Evolutionary conservation across 2,797 vertebrate genomes (phyloP), one percentile per base, ranked within the genome.

Genomic region (Scolopax rusticola): DNA sequence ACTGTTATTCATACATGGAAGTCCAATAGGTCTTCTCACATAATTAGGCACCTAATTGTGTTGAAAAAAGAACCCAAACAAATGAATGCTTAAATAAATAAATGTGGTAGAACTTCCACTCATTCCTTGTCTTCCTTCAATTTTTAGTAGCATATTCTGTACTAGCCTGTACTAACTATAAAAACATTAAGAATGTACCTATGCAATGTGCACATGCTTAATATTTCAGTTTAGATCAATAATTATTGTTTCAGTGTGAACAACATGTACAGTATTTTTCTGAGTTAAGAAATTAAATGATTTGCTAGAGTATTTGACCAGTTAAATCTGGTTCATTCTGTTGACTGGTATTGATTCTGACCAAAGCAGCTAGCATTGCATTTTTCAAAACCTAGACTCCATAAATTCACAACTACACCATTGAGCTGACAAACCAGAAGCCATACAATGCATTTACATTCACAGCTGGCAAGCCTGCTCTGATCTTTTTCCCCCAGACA

Each of bases 361-460:
- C 33, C 80, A 82, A 93, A 95, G 59, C 33, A 73, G 82, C 79
- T 73, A 79, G 38, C 32, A 6, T 12, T 59, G 43, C 56, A 79
- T 96, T 95, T 97, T 95, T 90, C 76, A 96, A 91, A 90, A 82
- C 74, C 74, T 70, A 87, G 87, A 84, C 89, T 95, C 80, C 77
- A 95, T 96, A 96, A 96, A 96, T 95, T 91, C 91, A 90, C 83
- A 86, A 45, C 85, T 92, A 70, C 87, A 79, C 67, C 63, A 40
- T 25, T 70, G 80, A 91, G 33, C 87, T 94, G 94, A 96, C 94
- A 95, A 95, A 93, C 47, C 87, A 93, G 80, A 91, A 96, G 87
- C 83, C 67, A 70, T 67, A 84, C 95, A 96, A 64, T 90, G 89
- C 89, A 94, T 96, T 96, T 95, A 97, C 67, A 96, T 93, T 91